These are phyloP conservation scores for Neoseiulus cucumeris DNA, from an alignment of 1,140 invertebrate species.

Conservation along the genomic window DNA sequence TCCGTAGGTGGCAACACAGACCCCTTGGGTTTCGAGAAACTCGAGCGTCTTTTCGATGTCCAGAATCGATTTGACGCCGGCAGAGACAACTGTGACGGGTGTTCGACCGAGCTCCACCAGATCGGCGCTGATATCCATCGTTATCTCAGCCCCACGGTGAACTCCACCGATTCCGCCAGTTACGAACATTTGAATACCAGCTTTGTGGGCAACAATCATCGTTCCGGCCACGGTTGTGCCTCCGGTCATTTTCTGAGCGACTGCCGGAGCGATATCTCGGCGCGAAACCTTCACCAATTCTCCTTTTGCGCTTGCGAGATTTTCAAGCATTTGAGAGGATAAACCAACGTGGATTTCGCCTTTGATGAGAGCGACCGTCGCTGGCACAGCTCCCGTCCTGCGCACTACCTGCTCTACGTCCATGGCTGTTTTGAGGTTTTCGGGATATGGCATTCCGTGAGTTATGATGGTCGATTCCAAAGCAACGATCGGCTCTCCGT, in stretches of 20 bases:
- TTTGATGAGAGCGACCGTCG: constrained; percentile 70
- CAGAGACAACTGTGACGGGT: constrained; percentile 70
- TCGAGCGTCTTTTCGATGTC: constrained; percentile 86
- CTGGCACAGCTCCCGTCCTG: constrained; percentile 60
- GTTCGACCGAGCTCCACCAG: constrained; percentile 68
- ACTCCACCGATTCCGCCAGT: constrained; percentile 84
- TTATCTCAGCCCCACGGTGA: constrained; percentile 59
- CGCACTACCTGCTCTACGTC: constrained; percentile 54
- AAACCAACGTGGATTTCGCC: constrained; percentile 61
- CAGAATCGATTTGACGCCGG: constrained; percentile 90
- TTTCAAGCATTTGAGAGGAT: not conserved
- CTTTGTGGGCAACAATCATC: constrained; percentile 54
- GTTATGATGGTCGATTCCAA: constrained; percentile 94
- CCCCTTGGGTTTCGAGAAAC: constrained; percentile 83
- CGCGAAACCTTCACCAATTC: not conserved
- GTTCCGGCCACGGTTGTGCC: constrained; percentile 93
- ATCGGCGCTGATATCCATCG: constrained; percentile 86
- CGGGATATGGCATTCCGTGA: constrained; percentile 88
- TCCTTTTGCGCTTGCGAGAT: not conserved
- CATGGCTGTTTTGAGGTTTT: constrained; percentile 66
- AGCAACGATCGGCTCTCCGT: constrained; percentile 55
- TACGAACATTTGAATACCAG: constrained; percentile 76
- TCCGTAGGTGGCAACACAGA: constrained; percentile 60
- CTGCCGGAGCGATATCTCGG: not conserved
- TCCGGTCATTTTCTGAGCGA: constrained; percentile 42